Evolutionary conservation across 2,888 invertebrate genomes (phyloP).

Genomic region (Masnerella sp.): DNA sequence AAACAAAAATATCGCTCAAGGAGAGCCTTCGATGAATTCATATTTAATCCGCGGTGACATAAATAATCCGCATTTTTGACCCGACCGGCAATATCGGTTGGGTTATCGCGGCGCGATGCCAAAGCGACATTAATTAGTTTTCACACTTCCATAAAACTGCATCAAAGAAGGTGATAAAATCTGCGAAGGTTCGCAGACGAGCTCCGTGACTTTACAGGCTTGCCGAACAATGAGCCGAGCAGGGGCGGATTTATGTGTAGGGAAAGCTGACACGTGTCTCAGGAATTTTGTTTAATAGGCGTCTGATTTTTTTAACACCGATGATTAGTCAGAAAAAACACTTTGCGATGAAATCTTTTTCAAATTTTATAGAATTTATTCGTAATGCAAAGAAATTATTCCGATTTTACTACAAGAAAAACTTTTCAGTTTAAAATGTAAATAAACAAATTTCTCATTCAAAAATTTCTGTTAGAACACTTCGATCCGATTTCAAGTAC

Average conservation of each 20-base stretch:
- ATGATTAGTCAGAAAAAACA: too few species aligned
- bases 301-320: too few species aligned
- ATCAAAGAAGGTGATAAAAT: constrained; percentile 49
- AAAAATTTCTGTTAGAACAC: too few species aligned
- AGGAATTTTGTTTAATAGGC: too few species aligned
- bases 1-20: background rate
- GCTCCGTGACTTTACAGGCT: constrained; percentile 24
- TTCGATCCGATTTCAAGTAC: too few species aligned
- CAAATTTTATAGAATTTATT: too few species aligned
- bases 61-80: constrained; percentile 31
- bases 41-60: constrained; percentile 22
- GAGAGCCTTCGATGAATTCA: constrained; percentile 22
- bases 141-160: constrained; percentile 49
- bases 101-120: constrained; percentile 23
- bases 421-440: too few species aligned
- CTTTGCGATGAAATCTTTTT: too few species aligned
- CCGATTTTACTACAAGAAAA: too few species aligned
- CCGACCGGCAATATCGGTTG: constrained; percentile 4
- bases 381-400: too few species aligned
- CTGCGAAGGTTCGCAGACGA: constrained; percentile 28
- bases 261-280: background rate
- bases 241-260: constrained; percentile 10
- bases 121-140: constrained; percentile 47
- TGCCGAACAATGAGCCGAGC: constrained; percentile 32
- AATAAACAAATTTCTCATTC: too few species aligned